Percentiles rank a stretch among this genome's conserved stretches.
These are phyloP conservation scores for Laspeyria flexula DNA, from an alignment of 2,888 invertebrate genomes.

Conservation along the genomic window DNA sequence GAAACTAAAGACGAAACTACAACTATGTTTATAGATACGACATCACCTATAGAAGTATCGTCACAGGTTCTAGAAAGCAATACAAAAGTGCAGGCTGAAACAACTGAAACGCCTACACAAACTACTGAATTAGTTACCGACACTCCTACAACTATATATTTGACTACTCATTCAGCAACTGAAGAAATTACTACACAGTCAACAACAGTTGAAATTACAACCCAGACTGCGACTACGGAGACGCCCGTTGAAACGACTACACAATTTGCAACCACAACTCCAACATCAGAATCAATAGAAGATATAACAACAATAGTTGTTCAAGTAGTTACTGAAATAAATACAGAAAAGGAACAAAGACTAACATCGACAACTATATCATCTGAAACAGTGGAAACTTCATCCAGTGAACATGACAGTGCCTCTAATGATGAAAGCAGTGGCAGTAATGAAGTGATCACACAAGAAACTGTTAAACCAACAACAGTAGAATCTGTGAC, in stretches of 20 bases:
- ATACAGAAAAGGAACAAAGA: constrained; percentile 60
- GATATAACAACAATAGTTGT: constrained; percentile 64
- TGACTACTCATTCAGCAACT: constrained; percentile 25
- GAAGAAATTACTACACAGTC: constrained; percentile 17
- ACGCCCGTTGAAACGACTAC: constrained; percentile 26
- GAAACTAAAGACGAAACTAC: constrained; percentile 61
- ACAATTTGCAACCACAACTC: constrained; percentile 33
- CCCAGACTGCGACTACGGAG: constrained; percentile 30
- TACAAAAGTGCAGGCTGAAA: constrained; percentile 44
- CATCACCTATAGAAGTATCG: constrained; percentile 64
- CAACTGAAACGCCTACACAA: constrained; percentile 36
- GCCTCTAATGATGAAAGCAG: constrained; percentile 66
- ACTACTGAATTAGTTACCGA: constrained; percentile 7
- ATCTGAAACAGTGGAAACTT: constrained; percentile 44
- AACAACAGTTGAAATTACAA: background rate
- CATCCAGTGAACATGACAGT: constrained; percentile 25
- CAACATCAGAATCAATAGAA: constrained; percentile 34
- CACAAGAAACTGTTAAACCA: constrained; percentile 34
- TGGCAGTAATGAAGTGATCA: constrained; percentile 71
- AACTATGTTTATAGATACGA: constrained; percentile 61
- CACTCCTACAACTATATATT: constrained; percentile 5
- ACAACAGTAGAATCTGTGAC: constrained; percentile 32
- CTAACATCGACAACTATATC: constrained; percentile 46
- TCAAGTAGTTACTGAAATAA: constrained; percentile 67
- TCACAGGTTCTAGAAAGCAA: constrained; percentile 61